These are phyloP conservation scores for Mustela lutreola DNA, from an alignment of 2,113 vertebrate species.

Conservation along the genomic window DNA sequence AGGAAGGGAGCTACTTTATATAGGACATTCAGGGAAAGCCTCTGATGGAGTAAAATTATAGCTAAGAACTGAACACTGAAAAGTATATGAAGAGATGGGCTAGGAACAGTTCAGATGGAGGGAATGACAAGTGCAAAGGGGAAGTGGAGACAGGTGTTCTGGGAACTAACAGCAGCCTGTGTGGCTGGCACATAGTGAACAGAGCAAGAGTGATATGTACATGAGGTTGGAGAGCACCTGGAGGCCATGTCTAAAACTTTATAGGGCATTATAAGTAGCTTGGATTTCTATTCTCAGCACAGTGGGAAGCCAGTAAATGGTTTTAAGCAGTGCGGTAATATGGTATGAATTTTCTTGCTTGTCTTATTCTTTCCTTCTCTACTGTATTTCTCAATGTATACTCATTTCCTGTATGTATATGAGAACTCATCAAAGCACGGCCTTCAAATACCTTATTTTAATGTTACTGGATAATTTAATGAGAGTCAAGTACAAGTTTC, in stretches of 20 bases:
- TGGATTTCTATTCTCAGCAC: neutral
- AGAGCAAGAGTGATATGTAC: neutral
- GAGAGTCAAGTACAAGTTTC: neutral
- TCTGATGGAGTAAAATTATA: neutral
- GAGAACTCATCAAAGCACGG: neutral
- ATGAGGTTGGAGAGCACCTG: neutral
- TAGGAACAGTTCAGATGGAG: neutral
- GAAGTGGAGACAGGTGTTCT: neutral
- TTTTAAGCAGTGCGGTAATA: neutral
- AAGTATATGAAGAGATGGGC: neutral
- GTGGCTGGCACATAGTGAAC: neutral
- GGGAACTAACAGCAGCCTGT: neutral
- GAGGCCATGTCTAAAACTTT: neutral
- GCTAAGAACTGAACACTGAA: neutral
- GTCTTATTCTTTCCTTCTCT: neutral
- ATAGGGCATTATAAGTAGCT: neutral
- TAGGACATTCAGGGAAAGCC: neutral
- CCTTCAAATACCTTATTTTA: neutral
- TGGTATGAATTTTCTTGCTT: neutral
- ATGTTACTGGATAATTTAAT: constrained; percentile 24
- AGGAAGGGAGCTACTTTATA: neutral
- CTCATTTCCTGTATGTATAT: neutral
- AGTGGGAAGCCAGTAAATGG: neutral
- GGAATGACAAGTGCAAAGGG: neutral
- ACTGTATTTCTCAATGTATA: neutral